Evolutionary conservation across 2,113 vertebrate genomes (phyloP).

Genomic region (Eptesicus fuscus): DNA sequence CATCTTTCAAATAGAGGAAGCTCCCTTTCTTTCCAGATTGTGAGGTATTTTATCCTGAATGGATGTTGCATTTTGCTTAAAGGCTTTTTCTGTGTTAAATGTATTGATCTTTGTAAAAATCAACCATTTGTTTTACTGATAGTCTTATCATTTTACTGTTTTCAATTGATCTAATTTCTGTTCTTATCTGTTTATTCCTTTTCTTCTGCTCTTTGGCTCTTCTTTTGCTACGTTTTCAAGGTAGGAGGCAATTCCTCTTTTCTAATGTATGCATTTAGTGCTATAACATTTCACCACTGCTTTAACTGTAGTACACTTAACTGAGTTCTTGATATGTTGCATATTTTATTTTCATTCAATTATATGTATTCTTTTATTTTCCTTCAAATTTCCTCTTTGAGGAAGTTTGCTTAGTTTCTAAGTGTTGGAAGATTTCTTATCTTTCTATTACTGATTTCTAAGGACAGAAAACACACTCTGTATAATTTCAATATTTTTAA

Average conservation of each 20-base stretch:
- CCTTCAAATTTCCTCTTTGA: background rate
- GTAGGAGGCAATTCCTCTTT: background rate
- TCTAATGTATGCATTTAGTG: background rate
- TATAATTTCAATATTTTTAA: background rate
- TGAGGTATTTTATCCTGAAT: background rate
- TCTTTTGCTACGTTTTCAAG: background rate
- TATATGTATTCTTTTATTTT: background rate
- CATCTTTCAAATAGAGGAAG: background rate
- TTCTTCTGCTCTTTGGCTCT: background rate
- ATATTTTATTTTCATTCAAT: background rate
- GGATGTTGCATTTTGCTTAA: background rate
- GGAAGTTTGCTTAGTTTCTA: background rate
- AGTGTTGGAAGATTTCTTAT: background rate
- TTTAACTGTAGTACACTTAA: background rate
- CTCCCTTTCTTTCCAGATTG: background rate
- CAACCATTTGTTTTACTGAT: background rate
- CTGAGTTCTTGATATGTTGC: background rate
- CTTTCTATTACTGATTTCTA: background rate
- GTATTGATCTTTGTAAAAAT: background rate
- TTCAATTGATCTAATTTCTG: background rate
- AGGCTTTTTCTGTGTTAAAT: background rate
- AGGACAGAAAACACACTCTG: background rate
- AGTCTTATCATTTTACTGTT: background rate
- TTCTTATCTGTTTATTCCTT: background rate
- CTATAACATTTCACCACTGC: background rate